A percentile compares a stretch with the other conserved stretches of the same genome.
These are phyloP conservation scores for Temnothorax unifasciatus DNA, from an alignment of 2,888 invertebrate genomes.

Conservation along the genomic window DNA sequence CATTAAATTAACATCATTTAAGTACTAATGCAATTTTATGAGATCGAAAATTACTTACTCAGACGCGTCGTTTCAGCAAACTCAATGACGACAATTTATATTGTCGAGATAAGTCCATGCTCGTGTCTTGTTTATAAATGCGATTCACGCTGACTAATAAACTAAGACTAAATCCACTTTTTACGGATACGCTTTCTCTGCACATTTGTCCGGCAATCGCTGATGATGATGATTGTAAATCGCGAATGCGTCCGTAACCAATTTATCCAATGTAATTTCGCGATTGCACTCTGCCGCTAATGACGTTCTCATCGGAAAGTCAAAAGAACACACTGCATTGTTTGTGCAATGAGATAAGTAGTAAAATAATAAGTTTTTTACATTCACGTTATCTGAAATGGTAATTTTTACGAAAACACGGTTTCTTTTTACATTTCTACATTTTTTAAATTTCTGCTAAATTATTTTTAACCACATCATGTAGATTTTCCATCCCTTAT, in stretches of 20 bases:
- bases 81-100: constrained; percentile 23
- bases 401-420: not conserved
- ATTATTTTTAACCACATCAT: constrained; percentile 24
- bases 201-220: constrained; percentile 10
- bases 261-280: constrained; percentile 36
- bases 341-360: not conserved
- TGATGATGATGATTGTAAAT: constrained; percentile 38
- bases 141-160: constrained; percentile 50
- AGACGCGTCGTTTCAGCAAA: not conserved
- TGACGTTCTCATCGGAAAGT: constrained; percentile 19
- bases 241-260: constrained; percentile 11
- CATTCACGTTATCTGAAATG: not conserved
- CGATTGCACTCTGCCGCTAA: constrained; percentile 27
- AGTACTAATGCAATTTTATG: not conserved
- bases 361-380: not conserved
- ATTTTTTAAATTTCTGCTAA: constrained; percentile 1
- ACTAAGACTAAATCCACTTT: constrained; percentile 44
- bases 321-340: not conserved
- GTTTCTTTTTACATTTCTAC: not conserved
- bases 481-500: constrained; percentile 5
- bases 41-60: constrained; percentile 41
- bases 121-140: constrained; percentile 26
- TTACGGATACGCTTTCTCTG: constrained; percentile 51
- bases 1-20: not conserved
- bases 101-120: not conserved